Evolutionary conservation across 2,797 vertebrate genomes (phyloP), one percentile per base, ranked within the genome.

Genomic region (Hephaestus fuliginosus): DNA sequence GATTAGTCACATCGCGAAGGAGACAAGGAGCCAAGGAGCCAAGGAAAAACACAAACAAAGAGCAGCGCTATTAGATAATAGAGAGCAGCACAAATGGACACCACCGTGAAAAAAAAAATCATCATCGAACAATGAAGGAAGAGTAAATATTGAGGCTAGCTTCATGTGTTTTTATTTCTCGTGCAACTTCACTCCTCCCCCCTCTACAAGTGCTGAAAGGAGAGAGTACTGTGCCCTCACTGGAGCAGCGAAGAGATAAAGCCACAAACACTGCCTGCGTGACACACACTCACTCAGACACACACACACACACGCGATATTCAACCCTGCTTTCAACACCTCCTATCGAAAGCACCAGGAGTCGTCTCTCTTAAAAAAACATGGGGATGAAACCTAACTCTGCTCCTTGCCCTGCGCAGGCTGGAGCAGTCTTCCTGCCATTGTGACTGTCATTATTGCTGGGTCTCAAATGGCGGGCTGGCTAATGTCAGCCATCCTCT

Each of bases 241-340:
- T 77, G 48, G 43, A 85, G 82, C 83, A 84, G 88, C 28, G 28
- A 72, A 66, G 76, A 87, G 90, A 94, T 90, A 91, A 93, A 87
- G 82, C 74, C 77, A 83, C 70, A 85, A 81, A 74, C 75, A 53
- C 60, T 70, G 67, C n/a, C 0, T 71, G 77, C 12, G 60, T 53
- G 76, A 20, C 58, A 39, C 56, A 53, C 73, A 39, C 62, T 20
- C 70, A 75, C 78, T 57, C 25, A 57, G 73, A 39, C 71, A 75
- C 65, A 69, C 75, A 60, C 75, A 60, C 68, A 62, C 77, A 66
- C 11, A 39, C 15, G 36, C 66, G 89, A 94, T 80, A 92, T 91
- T 92, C 85, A 90, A 92, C 67, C 86, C 86, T 67, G 88, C 94
- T 94, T 93, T 95, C 94, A 94, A 92, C 93, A 93, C 92, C 92